These are phyloP conservation scores for Pollicipes pollicipes DNA, from an alignment of 1,140 invertebrate genomes.

Conservation along the genomic window DNA sequence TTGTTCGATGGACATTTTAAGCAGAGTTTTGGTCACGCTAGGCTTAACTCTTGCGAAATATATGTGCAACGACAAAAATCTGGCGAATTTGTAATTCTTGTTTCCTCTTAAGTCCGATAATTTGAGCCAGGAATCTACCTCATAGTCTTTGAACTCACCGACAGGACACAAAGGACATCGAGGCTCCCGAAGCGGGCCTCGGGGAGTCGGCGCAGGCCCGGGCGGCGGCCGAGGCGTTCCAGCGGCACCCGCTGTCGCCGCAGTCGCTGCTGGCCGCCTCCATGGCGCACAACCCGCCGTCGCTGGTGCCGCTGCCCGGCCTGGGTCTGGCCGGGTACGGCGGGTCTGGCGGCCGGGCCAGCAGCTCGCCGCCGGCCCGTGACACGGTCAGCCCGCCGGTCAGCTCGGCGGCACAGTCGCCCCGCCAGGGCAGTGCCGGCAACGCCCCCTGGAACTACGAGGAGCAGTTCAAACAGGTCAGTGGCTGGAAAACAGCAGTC, in stretches of 20 bases:
- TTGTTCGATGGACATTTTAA: too few relatives aligned
- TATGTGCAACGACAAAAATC: too few relatives aligned
- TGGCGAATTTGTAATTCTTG: too few relatives aligned
- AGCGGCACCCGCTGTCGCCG: neutral
- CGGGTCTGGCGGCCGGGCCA: neutral
- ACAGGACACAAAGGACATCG: neutral
- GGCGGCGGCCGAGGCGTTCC: neutral
- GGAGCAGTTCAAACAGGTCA: conserved; percentile 4
- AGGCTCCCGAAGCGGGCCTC: neutral
- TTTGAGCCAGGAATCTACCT: too few relatives aligned
- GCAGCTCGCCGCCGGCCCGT: neutral
- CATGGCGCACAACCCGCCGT: neutral
- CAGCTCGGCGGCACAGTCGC: neutral
- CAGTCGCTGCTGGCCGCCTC: conserved; percentile 1
- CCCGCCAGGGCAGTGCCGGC: neutral
- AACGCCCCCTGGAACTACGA: conserved; percentile 1
- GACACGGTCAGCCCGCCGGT: neutral
- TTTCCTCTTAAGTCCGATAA: too few relatives aligned
- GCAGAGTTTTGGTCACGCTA: too few relatives aligned
- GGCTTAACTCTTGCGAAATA: too few relatives aligned
- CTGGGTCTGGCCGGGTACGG: neutral
- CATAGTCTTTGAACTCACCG: too few relatives aligned
- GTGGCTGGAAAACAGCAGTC: too few relatives aligned
- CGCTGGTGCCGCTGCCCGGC: neutral
- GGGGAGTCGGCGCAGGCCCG: neutral